Evolutionary conservation across 2,888 invertebrate species (phyloP).

Genomic region (Pollenia amentaria): DNA sequence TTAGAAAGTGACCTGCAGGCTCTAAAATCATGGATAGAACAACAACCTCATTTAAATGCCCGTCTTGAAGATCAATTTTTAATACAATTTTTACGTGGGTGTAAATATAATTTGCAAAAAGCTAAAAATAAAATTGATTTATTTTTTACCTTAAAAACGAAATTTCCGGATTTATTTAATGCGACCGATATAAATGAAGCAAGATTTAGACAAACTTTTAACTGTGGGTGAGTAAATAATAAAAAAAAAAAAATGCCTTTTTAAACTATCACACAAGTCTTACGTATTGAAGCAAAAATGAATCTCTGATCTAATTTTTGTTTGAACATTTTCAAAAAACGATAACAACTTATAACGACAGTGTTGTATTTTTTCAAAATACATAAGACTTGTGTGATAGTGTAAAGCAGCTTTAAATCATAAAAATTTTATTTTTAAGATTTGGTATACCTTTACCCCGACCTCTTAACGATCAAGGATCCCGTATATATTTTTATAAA

Average conservation of each 20-base stretch:
- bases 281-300: too few species aligned
- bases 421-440: conserved; percentile 73
- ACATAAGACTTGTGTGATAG: too few species aligned
- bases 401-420: too few species aligned
- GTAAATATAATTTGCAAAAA: conserved; percentile 86
- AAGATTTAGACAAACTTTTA: conserved; percentile 77
- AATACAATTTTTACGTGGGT: conserved; percentile 85
- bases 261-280: too few species aligned
- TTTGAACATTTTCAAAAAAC: too few species aligned
- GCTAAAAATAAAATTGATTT: conserved; percentile 86
- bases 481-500: conserved; percentile 85
- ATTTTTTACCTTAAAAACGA: conserved; percentile 86
- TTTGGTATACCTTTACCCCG: conserved; percentile 81
- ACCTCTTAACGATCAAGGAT: conserved; percentile 84
- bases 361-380: too few species aligned
- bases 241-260: not conserved
- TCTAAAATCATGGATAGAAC: conserved; percentile 85
- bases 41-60: conserved; percentile 84
- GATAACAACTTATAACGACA: too few species aligned
- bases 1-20: conserved; percentile 80
- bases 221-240: conserved; percentile 78
- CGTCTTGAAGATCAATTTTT: conserved; percentile 85
- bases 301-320: too few species aligned
- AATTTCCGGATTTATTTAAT: conserved; percentile 86
- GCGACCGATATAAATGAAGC: conserved; percentile 77